Evolutionary conservation across 2,113 vertebrate genomes (phyloP), one percentile per base, ranked within the genome.

Genomic region (Pandion haliaetus): DNA sequence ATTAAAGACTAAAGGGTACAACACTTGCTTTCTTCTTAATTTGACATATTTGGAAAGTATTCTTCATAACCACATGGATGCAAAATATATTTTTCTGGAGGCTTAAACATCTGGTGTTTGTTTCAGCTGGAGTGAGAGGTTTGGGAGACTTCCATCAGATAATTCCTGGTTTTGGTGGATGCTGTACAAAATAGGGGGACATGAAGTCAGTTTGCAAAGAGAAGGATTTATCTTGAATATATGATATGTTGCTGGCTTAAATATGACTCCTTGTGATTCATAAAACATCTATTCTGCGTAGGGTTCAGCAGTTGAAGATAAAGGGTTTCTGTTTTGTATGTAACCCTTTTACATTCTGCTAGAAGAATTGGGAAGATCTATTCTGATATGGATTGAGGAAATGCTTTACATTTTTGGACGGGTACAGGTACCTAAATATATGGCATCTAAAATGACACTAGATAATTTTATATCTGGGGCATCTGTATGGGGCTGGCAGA

Each of bases 211-310:
- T 79, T 55, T 74, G 15, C 42, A 86, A 50, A 88, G 50, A 65
- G 47, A 40, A 76, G 40, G 69, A 58, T 93, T 69, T 58, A 8
- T 76, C 25, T 76, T 97, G 86, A 96, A 88, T 93, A 93, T 94
- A 65, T 83, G 88, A 81, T 47, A 45, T 87, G 76, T 92, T 93
- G 77, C 72, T 97, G 84, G 92, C 82, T 97, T 91, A 94, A 97
- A 92, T 84, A 2, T 25, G 72, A 57, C 93, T 71, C 63, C 69
- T 89, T 77, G 70, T 52, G 49, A 62, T 88, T 93, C 74, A 55
- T 95, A 79, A 90, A 94, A 86, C 69, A 38, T 58, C 54, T 94
- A 14, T 74, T 66, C 52, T 84, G 66, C n/a, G 29, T 61, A 88
- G 78, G 34, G 45, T 54, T 93, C 61, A 91, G 26, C 25, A 52